A percentile compares a stretch with the other conserved stretches of the same genome.
These are phyloP conservation scores for Nemopilema nomurai DNA, from an alignment of 30 jellyfish, hydroid and myxozoan genomes.

Conservation along the genomic window DNA sequence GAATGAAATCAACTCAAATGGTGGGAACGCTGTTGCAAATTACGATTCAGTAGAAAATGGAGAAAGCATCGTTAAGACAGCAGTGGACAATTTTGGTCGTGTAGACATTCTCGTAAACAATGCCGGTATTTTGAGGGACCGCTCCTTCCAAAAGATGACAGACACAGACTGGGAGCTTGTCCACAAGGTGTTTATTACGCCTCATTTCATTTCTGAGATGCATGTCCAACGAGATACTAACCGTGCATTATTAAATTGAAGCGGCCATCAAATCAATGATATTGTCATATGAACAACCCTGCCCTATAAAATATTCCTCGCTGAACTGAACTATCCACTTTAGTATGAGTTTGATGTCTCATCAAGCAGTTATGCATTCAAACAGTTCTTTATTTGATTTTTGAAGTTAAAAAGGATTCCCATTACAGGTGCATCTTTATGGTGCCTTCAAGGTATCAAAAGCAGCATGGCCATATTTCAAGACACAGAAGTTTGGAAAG, in stretches of 20 bases:
- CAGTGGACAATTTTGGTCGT: slow-evolving; percentile 87
- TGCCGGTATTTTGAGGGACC: slow-evolving; percentile 98
- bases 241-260: no score
- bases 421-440: slow-evolving; percentile 79
- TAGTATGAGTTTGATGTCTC: no score
- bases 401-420: no score
- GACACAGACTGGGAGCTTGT: slow-evolving; percentile 91
- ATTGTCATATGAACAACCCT: no score
- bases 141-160: slow-evolving; percentile 84
- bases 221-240: no score
- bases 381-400: no score
- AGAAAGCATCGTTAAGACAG: slow-evolving; percentile 86
- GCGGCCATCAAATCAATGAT: no score
- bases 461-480: slow-evolving; percentile 96
- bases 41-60: slow-evolving; percentile 98
- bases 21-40: slow-evolving; percentile 97
- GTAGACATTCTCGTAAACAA: slow-evolving; percentile 90
- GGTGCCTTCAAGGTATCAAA: slow-evolving; percentile 91
- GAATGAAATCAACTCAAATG: slow-evolving; percentile 75
- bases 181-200: slow-evolving; percentile 44
- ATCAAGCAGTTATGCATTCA: no score
- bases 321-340: no score
- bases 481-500: slow-evolving; percentile 78
- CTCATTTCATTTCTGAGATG: background rate
- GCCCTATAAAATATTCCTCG: no score